Base-by-base conservation (phyloP, 2,888 invertebrate species). In the Lycia hirtaria region DNA sequence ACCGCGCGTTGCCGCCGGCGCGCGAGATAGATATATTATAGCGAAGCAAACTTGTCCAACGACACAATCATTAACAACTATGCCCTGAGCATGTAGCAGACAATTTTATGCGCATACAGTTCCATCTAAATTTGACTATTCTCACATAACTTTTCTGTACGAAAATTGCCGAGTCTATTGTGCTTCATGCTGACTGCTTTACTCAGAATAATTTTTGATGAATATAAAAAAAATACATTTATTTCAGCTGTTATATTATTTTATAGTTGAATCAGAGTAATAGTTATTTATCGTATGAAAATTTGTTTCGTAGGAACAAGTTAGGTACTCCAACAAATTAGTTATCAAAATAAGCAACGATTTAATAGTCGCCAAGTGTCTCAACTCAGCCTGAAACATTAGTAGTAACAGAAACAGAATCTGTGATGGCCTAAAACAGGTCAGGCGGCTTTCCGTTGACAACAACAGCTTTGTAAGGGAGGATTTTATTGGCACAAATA, bases 401-500 rank as follows among this genome's bases (percentile, higher is more conserved):
- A 45, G 41, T 55, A 54, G 51, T 57, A n/a, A n/a, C 75, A 79
- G 75, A 75, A 73, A 68, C 66, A 67, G 76, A 80, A 81, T 78
- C 79, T 78, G 69, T 77, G 80, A 84, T 80, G 79, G 78, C 81
- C 80, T 83, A 81, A 85, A 89, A 83, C 83, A 85, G 85, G 85
- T 86, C 86, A 84, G 81, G 73, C 80, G 83, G 85, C 83, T 84
- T 83, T 82, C 73, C 78, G 81, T 80, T 88, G 88, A 88, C 88
- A 89, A 88, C 88, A 88, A 88, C 87, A 89, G 86, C 87, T 87
- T 88, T 88, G 88, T 88, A 82, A 84, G 83, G 80, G 83, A 83
- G 77, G 80, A 86, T 89, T 89, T 87, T 90, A 90, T 90, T 90
- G 88, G 85, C 88, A 87, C 87, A 90, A 89, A 90, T 88, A 89